A percentile compares a stretch with the other conserved stretches of the same genome.
Evolutionary conservation across 2,113 vertebrate genomes (phyloP).

Genomic region (Pagrus major): DNA sequence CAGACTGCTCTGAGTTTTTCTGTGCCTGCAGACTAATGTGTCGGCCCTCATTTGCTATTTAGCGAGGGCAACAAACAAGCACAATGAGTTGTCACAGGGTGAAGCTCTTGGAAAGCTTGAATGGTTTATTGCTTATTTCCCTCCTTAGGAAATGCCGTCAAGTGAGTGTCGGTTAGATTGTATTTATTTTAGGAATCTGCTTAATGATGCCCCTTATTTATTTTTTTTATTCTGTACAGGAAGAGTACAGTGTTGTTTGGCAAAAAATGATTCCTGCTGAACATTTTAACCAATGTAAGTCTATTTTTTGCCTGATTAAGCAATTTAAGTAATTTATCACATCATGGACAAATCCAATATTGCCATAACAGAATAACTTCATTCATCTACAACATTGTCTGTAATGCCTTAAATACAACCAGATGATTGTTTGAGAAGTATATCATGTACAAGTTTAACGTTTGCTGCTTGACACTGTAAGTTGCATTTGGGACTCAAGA

Average conservation of each 20-base stretch:
- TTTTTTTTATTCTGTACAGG: neutral
- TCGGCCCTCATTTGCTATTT: conserved; percentile 63
- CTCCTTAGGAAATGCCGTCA: conserved; percentile 29
- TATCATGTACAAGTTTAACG: neutral
- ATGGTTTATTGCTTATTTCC: conserved; percentile 39
- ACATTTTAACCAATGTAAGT: neutral
- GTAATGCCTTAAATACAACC: neutral
- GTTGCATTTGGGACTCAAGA: neutral
- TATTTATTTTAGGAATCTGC: conserved; percentile 10
- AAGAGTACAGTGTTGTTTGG: too few species aligned
- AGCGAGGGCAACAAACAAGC: conserved; percentile 67
- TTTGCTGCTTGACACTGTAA: neutral
- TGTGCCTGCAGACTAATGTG: conserved; percentile 59
- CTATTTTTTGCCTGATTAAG: neutral
- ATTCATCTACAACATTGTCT: neutral
- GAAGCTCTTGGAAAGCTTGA: conserved; percentile 40
- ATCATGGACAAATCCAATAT: neutral
- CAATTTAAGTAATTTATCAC: neutral
- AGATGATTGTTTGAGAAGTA: neutral
- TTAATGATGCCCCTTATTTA: neutral
- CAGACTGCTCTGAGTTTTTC: conserved; percentile 70
- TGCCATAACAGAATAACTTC: neutral
- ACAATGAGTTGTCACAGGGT: conserved; percentile 40
- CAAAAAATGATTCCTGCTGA: neutral
- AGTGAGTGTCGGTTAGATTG: conserved; percentile 7